Evolutionary conservation across 2,888 invertebrate species (phyloP), one percentile per base, ranked within the genome.

Genomic region (Nemotelus nigrinus): DNA sequence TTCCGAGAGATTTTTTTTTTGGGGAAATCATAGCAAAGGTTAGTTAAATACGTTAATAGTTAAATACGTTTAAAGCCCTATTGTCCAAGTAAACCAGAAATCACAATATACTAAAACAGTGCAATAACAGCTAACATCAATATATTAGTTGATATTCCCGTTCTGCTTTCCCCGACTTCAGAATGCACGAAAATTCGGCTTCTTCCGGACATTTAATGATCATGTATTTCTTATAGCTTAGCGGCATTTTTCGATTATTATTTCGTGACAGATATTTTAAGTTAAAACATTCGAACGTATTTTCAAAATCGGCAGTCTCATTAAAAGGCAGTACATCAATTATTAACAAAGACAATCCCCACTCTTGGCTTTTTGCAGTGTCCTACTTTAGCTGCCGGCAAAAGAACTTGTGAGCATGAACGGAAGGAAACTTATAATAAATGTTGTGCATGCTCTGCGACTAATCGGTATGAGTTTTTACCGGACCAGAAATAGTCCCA

Each of bases 61-160:
- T n/a, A n/a, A n/a, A n/a, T 8, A 47, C 8, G 39, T 55, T 71
- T 71, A 71, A 71, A 71, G 71, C 71, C 71, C 55, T 71, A 71
- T 71, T 71, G 71, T 71, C 71, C 71, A 71, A n/a, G 6, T 41
- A 50, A 41, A 45, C 2, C 39, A 43, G 63, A 10, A 47, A 45
- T 4, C 43, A 65, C n/a, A 65, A 65, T 8, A 45, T 47, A 44
- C 47, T 25, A 25, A 25, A 25, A 25, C 1, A 25, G 25, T 25
- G 25, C 25, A 25, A 10, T 44, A n/a, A 3, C 10, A 0, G 45
- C 65, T 65, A 65, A 65, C 65, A 45, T 65, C 8, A n/a, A 7
- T 43, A 63, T 63, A 8, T 65, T 63, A 39, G 5, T 43, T 39
- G 63, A 63, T 63, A 63, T 63, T 47, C 45, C 45, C 6, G 45